A percentile compares a stretch with the other conserved stretches of the same genome.
Conservation (phyloP, 2,888 invertebrate genomes). For the Cantharis rufa region DNA sequence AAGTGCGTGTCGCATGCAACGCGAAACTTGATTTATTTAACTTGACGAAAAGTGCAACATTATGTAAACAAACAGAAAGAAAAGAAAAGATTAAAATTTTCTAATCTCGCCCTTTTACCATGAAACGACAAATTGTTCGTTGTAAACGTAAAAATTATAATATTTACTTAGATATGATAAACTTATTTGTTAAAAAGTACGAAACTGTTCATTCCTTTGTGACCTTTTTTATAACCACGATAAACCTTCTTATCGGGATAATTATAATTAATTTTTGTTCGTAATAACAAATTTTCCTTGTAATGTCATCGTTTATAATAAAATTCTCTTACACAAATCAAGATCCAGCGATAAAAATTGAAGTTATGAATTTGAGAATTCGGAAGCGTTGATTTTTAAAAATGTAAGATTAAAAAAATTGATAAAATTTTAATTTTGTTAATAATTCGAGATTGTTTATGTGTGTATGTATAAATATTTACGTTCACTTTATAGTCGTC, state of each 20-base stretch:
- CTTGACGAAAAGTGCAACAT: background rate
- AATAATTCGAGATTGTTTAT: background rate
- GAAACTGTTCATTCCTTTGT: conserved; percentile 23
- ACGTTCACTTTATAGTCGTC: conserved; percentile 13
- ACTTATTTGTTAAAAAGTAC: conserved; percentile 8
- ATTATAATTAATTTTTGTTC: conserved; percentile 29
- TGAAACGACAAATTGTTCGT: background rate
- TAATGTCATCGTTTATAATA: conserved; percentile 10
- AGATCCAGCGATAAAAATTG: background rate
- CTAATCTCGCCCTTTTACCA: background rate
- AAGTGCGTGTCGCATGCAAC: background rate
- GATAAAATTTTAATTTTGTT: background rate
- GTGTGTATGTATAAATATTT: background rate
- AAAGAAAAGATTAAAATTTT: background rate
- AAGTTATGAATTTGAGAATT: background rate
- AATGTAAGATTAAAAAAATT: background rate
- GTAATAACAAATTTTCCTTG: background rate
- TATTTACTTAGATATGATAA: conserved; percentile 4
- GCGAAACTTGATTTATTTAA: background rate
- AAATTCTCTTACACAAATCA: background rate
- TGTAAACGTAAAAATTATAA: background rate
- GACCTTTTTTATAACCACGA: conserved; percentile 25
- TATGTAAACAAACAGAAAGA: background rate
- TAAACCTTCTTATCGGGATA: conserved; percentile 29
- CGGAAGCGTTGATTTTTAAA: background rate